Conservation (phyloP, 2,113 vertebrate species). For the Pelecanoides urinatrix region DNA sequence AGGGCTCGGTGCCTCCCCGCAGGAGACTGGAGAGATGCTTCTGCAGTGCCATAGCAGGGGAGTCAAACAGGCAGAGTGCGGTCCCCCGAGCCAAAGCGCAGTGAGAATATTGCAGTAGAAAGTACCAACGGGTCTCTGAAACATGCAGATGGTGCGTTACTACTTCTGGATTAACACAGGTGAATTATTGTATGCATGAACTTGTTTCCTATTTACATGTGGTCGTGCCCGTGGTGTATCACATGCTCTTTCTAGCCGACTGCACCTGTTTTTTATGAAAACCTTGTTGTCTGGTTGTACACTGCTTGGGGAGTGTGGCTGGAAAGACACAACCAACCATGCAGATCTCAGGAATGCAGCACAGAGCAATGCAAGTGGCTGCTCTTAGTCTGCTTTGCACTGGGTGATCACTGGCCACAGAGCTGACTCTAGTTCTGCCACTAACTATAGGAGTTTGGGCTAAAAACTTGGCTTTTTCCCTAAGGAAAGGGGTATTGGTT, state of each 20-base stretch:
- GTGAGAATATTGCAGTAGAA: background rate
- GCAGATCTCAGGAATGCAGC: rapidly evolving
- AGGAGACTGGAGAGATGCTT: background rate
- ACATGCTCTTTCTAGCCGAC: background rate
- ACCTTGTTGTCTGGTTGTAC: background rate
- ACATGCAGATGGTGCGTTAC: rapidly evolving
- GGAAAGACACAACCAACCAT: background rate
- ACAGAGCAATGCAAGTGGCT: background rate
- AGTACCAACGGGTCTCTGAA: background rate
- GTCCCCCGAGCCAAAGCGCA: background rate
- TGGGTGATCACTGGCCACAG: background rate
- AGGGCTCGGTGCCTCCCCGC: rapidly evolving
- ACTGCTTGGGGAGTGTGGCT: background rate
- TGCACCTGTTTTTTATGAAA: background rate
- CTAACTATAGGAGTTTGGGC: background rate
- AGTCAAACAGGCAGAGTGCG: background rate
- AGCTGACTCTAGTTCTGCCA: background rate
- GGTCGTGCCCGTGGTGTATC: background rate
- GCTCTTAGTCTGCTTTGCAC: background rate
- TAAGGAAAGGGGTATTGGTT: background rate
- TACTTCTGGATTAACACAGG: background rate
- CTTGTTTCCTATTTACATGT: background rate
- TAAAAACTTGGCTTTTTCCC: background rate
- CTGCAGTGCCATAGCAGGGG: background rate
- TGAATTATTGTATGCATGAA: too few species aligned